These are phyloP conservation scores for Passer domesticus DNA, from an alignment of 2,113 vertebrate genomes.

Conservation along the genomic window DNA sequence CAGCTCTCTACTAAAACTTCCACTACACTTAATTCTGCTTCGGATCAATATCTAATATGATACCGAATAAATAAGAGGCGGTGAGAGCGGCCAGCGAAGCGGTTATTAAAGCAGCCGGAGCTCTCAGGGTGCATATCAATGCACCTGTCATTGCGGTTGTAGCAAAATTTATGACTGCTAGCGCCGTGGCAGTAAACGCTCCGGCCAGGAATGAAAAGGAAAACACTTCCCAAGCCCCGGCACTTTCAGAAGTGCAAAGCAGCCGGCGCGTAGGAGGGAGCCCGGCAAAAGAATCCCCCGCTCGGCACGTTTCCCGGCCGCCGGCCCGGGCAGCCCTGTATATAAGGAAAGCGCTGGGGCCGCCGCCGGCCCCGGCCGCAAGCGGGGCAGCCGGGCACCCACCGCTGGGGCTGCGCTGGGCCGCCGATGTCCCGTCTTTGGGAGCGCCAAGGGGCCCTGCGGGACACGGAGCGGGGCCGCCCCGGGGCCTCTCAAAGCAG, in stretches of 20 bases:
- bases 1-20: slow-evolving; percentile 67
- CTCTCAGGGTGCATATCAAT: slow-evolving; percentile 94
- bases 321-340: slow-evolving; percentile 63
- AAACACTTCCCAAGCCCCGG: slow-evolving; percentile 83
- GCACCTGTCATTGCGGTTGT: slow-evolving; percentile 97
- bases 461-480: neutral
- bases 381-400: neutral
- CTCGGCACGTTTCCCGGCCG: slow-evolving; percentile 76
- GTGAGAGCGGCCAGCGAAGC: slow-evolving; percentile 78
- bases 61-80: slow-evolving; percentile 81
- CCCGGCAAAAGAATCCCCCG: slow-evolving; percentile 88
- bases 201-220: slow-evolving; percentile 89
- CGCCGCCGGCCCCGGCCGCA: neutral
- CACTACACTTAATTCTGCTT: slow-evolving; percentile 79
- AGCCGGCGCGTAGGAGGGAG: slow-evolving; percentile 92
- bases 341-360: slow-evolving; percentile 71
- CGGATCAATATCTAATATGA: slow-evolving; percentile 84
- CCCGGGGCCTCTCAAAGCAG: neutral
- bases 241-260: slow-evolving; percentile 89
- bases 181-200: slow-evolving; percentile 88
- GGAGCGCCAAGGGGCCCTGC: neutral
- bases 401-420: neutral
- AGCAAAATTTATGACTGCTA: slow-evolving; percentile 96
- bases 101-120: slow-evolving; percentile 86
- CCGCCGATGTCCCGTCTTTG: neutral